Percentiles rank a stretch among this genome's conserved stretches.
These are phyloP conservation scores for Todiramphus saurophagus DNA, from an alignment of 2,113 vertebrate species.

Conservation along the genomic window DNA sequence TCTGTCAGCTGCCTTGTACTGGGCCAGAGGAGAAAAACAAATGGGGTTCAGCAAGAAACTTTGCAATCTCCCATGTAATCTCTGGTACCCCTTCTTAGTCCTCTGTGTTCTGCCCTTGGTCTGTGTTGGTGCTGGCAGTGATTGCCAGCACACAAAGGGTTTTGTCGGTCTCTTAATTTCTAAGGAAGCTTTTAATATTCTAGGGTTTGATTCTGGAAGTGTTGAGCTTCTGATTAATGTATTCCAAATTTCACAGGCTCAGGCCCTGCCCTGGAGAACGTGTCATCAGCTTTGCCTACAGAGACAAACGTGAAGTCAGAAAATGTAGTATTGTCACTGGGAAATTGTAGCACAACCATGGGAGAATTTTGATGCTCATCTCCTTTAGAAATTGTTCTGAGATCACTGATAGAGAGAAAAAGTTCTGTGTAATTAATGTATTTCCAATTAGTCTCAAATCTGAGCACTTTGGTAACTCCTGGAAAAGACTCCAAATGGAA, in stretches of 20 bases:
- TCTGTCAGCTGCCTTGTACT: not conserved
- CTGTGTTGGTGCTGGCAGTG: not conserved
- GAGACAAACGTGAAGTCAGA: not conserved
- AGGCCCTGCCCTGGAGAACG: not conserved
- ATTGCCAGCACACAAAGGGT: not conserved
- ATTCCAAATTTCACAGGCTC: not conserved
- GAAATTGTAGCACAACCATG: not conserved
- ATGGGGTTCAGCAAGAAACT: not conserved
- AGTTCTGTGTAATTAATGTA: not conserved
- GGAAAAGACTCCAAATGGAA: not conserved
- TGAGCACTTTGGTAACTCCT: not conserved
- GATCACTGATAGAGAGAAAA: not conserved
- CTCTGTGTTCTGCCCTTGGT: not conserved
- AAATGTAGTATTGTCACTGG: not conserved
- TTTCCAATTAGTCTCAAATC: not conserved
- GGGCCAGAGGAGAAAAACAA: not conserved
- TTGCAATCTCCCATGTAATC: not conserved
- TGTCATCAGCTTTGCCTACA: not conserved
- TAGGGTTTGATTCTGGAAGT: not conserved
- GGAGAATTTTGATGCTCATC: not conserved
- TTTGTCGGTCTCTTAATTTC: not conserved
- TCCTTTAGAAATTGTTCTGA: not conserved
- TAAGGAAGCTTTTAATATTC: not conserved
- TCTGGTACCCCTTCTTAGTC: not conserved
- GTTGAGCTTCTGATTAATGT: not conserved